Evolutionary conservation across 2,113 vertebrate genomes (phyloP), one percentile per base, ranked within the genome.

Genomic region (Sphaerodactylus townsendi): DNA sequence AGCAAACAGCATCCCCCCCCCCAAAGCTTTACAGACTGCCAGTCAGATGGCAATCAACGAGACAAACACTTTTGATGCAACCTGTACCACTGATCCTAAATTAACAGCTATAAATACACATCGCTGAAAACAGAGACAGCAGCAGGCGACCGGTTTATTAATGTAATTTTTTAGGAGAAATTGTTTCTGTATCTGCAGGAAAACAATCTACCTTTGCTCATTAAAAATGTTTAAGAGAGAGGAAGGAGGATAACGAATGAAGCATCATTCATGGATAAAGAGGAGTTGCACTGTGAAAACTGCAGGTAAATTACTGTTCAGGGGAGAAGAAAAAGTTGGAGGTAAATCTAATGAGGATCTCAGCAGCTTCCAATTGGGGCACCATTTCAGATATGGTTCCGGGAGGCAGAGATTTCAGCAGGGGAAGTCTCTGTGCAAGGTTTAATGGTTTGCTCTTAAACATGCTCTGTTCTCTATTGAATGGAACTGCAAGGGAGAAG

Each of bases 111-210:
- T 66, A 68, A 21, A 44, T 37, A 35, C 69, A 48, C 35, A 50
- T 70, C 59, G 64, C 15, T 70, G 65, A 81, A 86, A 84, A 76
- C 74, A 44, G 37, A 70, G 76, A 41, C 70, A 84, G 62, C 64
- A 76, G 84, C 72, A 69, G 72, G 64, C 15, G 39, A 53, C 33
- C 59, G 19, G 14, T 44, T 71, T 64, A 48, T 71, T 64, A 62
- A 28, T 77, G 10, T 10, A 14, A 76, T 35, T 76, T 81, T 81
- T 81, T 70, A 39, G 62, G 79, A 56, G 48, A 81, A 62, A 70
- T 62, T 64, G 50, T 70, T 82, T 70, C 74, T 59, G 7, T 62
- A 28, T 30, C 64, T 33, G 44, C 64, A 75, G 37, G 78, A 46
- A n/a, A 14, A 46, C 30, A 9, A 56, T 66, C 71, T 41, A 53